A percentile compares a stretch with the other conserved stretches of the same genome.
Conservation (phyloP, 2,113 vertebrate genomes). For the Nipponia nippon region DNA sequence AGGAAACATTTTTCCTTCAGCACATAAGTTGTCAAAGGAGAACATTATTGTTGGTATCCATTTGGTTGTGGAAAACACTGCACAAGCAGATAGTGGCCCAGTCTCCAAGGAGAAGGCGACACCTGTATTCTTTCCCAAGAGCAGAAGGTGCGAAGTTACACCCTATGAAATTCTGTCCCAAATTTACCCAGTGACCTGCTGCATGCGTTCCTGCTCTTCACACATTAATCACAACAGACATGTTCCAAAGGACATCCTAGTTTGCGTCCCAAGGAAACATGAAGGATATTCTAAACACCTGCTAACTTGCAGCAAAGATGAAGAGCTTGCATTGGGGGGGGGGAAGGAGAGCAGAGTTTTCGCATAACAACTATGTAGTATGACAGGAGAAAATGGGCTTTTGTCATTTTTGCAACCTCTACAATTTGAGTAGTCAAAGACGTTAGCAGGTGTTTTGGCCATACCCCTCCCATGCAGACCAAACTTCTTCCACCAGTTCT, state of each 20-base stretch:
- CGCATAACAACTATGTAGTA: not conserved
- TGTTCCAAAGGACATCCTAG: not conserved
- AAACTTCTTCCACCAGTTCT: not conserved
- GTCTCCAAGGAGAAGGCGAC: not conserved
- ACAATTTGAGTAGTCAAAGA: not conserved
- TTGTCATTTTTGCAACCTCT: not conserved
- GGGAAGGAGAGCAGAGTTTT: not conserved
- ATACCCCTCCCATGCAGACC: not conserved
- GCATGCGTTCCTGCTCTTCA: not conserved
- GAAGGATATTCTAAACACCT: slow-evolving; percentile 17
- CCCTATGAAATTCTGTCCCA: not conserved
- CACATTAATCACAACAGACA: slow-evolving; percentile 11
- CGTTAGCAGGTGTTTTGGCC: not conserved
- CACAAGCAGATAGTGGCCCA: not conserved
- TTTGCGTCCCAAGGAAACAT: slow-evolving; percentile 23
- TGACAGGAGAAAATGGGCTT: not conserved
- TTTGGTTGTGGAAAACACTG: not conserved
- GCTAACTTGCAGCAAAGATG: not conserved
- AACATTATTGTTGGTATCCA: not conserved
- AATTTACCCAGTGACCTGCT: slow-evolving; percentile 38
- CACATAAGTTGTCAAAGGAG: not conserved
- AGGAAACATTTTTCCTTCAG: not conserved
- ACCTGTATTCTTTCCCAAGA: not conserved
- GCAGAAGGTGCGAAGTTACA: not conserved
- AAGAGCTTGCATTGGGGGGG: slow-evolving; percentile 5